Conservation (phyloP, 2,797 vertebrate genomes). For the Anas acuta region DNA sequence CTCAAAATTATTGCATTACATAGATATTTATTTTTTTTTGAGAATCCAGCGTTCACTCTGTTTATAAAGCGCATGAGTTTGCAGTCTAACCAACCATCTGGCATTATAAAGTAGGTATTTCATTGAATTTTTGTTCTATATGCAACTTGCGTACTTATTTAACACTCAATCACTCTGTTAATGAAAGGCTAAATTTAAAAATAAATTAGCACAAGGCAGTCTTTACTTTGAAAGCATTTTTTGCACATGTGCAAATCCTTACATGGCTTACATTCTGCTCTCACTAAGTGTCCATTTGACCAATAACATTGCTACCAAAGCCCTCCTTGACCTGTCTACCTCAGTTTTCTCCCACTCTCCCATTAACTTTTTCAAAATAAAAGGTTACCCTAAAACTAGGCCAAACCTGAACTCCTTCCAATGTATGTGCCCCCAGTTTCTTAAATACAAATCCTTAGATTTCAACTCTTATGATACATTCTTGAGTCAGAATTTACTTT, state of each 20-base stretch:
- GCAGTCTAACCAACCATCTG: neutral
- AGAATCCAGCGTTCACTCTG: neutral
- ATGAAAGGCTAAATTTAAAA: conserved; percentile 15
- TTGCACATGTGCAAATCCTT: neutral
- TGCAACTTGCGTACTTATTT: neutral
- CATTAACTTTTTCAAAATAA: neutral
- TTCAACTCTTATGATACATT: neutral
- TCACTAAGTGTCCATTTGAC: neutral
- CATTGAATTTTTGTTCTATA: neutral
- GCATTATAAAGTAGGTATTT: neutral
- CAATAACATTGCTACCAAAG: neutral
- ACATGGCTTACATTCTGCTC: neutral
- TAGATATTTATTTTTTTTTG: neutral
- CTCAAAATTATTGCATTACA: neutral
- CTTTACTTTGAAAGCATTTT: neutral
- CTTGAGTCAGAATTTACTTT: conserved; percentile 10
- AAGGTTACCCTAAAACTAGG: neutral
- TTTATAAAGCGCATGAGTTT: neutral
- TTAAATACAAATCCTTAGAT: neutral
- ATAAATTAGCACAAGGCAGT: neutral
- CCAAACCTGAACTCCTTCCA: neutral
- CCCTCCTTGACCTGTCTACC: neutral
- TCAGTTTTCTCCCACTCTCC: neutral
- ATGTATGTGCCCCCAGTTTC: neutral
- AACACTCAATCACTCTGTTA: neutral